Evolutionary conservation across 2,797 vertebrate genomes (phyloP), one percentile per base, ranked within the genome.

Genomic region (Setipinna tenuifilis): DNA sequence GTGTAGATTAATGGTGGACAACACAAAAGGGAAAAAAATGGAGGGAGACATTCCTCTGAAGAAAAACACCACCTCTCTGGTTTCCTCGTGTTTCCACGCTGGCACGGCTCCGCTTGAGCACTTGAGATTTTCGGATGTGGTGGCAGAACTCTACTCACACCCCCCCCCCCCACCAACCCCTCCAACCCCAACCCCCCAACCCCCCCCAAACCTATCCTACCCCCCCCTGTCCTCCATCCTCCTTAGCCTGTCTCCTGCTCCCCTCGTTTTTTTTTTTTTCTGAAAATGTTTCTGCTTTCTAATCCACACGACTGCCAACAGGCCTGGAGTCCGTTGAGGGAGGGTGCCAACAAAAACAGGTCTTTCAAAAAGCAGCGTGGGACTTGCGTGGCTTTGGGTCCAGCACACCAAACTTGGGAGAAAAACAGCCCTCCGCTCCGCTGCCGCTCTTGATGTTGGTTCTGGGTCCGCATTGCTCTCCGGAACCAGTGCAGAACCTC

Each of bases 391-490:
- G 92, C 92, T 91, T 91, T 91, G 90, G 91, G 90, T 91, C 88
- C 92, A 94, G 94, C 95, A 94, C 94, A 95, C 95, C 96, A 96
- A 95, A 96, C 94, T 96, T 94, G 95, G 95, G 93, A 95, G 95
- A 95, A 94, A 94, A 87, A 83, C 93, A 78, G 71, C 17, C 35
- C 35, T 78, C 21, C 1, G 71, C 19, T 21, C 17, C 44, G 89
- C 92, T 90, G 89, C 92, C 89, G 88, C 90, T 86, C 85, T 25
- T 7, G 14, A 54, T 14, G 50, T 54, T 7, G 9, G 50, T 7
- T 14, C 14, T n/a, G 50, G 50, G 50, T 54, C 50, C 85, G 41
- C 25, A 12, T 23, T 57, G 10, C 10, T 83, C 50, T 23, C 7
- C 35, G 16, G n/a, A 58, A 21, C 17, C 35, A 31, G 10, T 44